Evolutionary conservation across 2,113 vertebrate species (phyloP).

Genomic region (Sarotherodon lohbergeri): DNA sequence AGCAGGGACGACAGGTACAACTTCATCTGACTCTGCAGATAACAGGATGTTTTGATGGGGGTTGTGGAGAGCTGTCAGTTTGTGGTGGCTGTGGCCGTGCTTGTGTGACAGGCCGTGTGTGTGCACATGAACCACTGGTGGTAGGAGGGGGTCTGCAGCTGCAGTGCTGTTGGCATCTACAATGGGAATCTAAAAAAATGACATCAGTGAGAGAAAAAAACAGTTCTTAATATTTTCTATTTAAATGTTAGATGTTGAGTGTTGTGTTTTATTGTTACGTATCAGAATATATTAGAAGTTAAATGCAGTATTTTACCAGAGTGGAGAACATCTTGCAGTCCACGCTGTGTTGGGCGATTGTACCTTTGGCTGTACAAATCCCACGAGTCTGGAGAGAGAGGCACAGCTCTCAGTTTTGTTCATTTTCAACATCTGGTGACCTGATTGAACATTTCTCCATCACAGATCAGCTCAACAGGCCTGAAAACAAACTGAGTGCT

Average conservation of each 20-base stretch:
- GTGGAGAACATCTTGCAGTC: slow-evolving; percentile 60
- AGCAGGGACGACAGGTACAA: neutral
- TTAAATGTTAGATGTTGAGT: fast-evolving
- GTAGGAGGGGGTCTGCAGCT: neutral
- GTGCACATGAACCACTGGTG: slow-evolving; percentile 8
- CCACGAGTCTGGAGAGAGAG: slow-evolving; percentile 50
- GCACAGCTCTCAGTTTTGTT: neutral
- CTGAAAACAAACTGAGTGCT: neutral
- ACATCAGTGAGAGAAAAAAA: neutral
- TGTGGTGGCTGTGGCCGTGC: slow-evolving; percentile 59
- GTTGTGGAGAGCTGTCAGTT: slow-evolving; percentile 49
- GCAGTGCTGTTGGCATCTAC: slow-evolving; percentile 37
- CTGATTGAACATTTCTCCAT: neutral
- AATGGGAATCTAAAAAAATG: slow-evolving; percentile 17
- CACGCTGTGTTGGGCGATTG: neutral
- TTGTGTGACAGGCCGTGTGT: neutral
- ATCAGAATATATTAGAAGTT: neutral
- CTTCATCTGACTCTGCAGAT: slow-evolving; percentile 63
- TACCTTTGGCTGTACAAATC: slow-evolving; percentile 56
- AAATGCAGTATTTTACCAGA: slow-evolving; percentile 34
- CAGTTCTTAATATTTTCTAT: neutral
- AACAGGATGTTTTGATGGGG: slow-evolving; percentile 29
- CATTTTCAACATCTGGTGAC: neutral
- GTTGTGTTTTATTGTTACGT: fast-evolving
- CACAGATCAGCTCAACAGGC: fast-evolving